Base-by-base conservation (phyloP, 30 jellyfish, hydroid and myxozoan genomes). In the Hydractinia echinata region DNA sequence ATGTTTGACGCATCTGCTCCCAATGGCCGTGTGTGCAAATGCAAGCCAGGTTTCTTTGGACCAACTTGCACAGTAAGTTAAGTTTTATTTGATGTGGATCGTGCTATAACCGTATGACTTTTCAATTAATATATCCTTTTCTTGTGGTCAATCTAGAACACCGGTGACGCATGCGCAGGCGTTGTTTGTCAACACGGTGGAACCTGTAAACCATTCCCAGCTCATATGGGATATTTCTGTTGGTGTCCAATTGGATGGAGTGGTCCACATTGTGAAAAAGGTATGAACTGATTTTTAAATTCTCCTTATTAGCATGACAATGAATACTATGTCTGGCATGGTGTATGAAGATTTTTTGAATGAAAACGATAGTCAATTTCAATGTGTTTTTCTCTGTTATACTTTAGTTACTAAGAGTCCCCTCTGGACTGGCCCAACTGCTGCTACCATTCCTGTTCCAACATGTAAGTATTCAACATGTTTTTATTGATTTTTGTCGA, bases 261-360 rank as follows among this genome's bases (percentile, higher is more conserved):
- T 71, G 96, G 96, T 21, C 78, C 73, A 56, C 84, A 89, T 90
- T 89, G 96, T 71, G 96, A 89, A 89, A 64, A 64, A 13, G 74
- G 74, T 64, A 58, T 58, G 18, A 58, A 58, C 69, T 11, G 15
- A 11, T 58, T 58, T 58, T 58, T 58, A 58, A 58, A 16, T 58
- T 58, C 69, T 58, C 18, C 69, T 58, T 16, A 58, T 58, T 58
- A 16, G 44, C 44, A 30, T 30, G 44, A 30, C 44, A 30, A 30
- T 30, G 44, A 2, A 30, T 30, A 30, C 44, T 30, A 30, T 30
- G 44, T 30, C 44, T 30, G 44, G 44, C 44, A 30, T 30, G 44
- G 44, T 30, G 44, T 30, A 30, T 30, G 44, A 30, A 30, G 44
- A n/a, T 30, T 30, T 30, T 30, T 30, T 30, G 44, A 30, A 30